Base-by-base conservation (phyloP, 2,797 vertebrate species). In the Threskiornis aethiopicus region DNA sequence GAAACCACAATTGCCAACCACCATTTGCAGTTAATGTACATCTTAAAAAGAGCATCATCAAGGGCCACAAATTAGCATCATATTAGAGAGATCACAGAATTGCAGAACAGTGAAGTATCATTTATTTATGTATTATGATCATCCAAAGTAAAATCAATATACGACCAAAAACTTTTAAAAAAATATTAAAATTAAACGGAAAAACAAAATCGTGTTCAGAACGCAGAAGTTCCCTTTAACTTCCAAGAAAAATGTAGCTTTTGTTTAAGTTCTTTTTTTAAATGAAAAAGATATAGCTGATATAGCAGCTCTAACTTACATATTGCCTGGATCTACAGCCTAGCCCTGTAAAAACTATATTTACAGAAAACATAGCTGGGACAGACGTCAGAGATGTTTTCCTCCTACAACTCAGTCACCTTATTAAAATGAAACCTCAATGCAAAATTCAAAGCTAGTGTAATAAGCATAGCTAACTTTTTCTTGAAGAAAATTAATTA, bases 401-500 rank as follows among this genome's bases (percentile, higher is more conserved):
- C 78, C 46, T 89, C 35, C 35, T 12, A 75, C 33, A 81, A 8
- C 35, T 93, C 57, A 75, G 64, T 41, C 46, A 87, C 61, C 13
- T 92, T 55, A 93, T 58, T 83, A 87, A 96, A 93, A 94, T 14
- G 47, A 88, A 95, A 84, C 15, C n/a, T 76, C 26, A 37, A 24
- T 80, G 42, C 52, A 96, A 84, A 87, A 92, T 44, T 75, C 58
- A 92, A 91, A 75, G 7, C 19, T 20, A 64, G 41, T 44, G 6
- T 49, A 95, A 59, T 58, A 95, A 85, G 39, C 24, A 16, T 3
- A 83, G n/a, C 62, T 58, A 18, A 2, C 54, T 87, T 93, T 84
- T 46, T 73, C 61, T 51, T 22, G 3, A 89, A 73, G 71, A 67
- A 90, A 87, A 94, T 29, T 91, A 93, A 95, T 95, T 93, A 93